phyloP scores from a whole-genome alignment of 2,113 vertebrate genomes.

The Cranoglanis bouderius region DNA sequence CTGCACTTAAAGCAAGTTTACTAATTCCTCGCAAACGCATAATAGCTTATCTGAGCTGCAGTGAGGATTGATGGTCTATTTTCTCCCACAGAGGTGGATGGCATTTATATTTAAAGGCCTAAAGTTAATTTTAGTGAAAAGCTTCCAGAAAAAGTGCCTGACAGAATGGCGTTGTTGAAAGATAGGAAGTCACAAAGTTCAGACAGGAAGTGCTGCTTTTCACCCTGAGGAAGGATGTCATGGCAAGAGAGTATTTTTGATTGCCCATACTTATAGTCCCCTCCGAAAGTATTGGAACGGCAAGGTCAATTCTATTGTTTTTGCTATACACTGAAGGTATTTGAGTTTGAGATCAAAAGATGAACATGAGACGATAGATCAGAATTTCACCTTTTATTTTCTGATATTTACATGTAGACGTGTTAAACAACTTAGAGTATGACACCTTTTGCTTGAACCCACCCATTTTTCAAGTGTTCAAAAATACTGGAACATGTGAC shows the following conservation, averaged over 20 bases:
- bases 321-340: too few relatives aligned
- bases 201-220: conserved; percentile 14
- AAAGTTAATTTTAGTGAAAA: conserved; percentile 28
- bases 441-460: too few relatives aligned
- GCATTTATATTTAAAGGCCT: conserved; percentile 52
- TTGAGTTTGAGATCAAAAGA: too few relatives aligned
- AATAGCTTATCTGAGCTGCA: conserved; percentile 17
- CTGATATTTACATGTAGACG: too few relatives aligned
- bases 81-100: conserved; percentile 21
- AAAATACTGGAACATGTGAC: too few relatives aligned
- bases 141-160: conserved; percentile 22
- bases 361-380: too few relatives aligned
- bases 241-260: not conserved
- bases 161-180: not conserved
- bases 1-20: conserved; percentile 29
- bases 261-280: not conserved
- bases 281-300: too few relatives aligned
- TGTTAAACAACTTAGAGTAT: too few relatives aligned
- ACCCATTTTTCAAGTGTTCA: too few relatives aligned
- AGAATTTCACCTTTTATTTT: too few relatives aligned
- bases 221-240: not conserved
- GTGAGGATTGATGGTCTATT: conserved; percentile 29
- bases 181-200: not conserved
- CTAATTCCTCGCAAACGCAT: conserved; percentile 32
- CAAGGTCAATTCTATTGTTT: too few relatives aligned